Evolutionary conservation across 2,113 vertebrate genomes (phyloP).

Genomic region (Cariama cristata): DNA sequence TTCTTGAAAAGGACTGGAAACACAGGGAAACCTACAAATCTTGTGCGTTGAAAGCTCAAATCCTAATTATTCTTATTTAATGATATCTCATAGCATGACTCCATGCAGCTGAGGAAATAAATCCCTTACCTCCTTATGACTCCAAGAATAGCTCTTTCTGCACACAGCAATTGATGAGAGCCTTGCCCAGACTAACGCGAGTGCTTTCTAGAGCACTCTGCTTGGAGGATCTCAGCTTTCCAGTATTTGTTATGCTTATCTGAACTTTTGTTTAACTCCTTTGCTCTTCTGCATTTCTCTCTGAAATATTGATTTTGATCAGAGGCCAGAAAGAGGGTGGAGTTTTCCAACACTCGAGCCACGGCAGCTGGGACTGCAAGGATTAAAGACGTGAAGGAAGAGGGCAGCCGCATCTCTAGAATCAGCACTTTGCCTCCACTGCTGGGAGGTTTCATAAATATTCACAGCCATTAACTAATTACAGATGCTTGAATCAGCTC

Average conservation of each 20-base stretch:
- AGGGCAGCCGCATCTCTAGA: not conserved
- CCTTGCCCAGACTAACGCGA: conserved; percentile 10
- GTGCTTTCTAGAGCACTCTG: conserved; percentile 41
- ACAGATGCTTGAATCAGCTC: not conserved
- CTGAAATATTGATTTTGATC: conserved; percentile 51
- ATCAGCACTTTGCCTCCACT: not conserved
- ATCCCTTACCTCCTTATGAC: conserved; percentile 33
- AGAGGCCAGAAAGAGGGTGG: conserved; percentile 4
- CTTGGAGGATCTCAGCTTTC: conserved; percentile 35
- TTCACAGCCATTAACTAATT: conserved; percentile 38
- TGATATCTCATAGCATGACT: conserved; percentile 22
- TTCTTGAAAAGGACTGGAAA: not conserved
- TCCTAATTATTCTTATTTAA: conserved; percentile 38
- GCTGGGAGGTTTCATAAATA: conserved; percentile 6
- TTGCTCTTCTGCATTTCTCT: not conserved
- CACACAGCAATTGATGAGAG: conserved; percentile 7
- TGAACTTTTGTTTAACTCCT: conserved; percentile 48
- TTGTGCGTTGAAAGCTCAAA: not conserved
- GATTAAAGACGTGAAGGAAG: conserved; percentile 13
- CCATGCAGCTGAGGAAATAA: conserved; percentile 52
- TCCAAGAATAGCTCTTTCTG: conserved; percentile 44
- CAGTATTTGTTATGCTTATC: conserved; percentile 38
- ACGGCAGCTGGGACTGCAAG: not conserved
- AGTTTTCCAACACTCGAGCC: not conserved
- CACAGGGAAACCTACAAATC: not conserved